A percentile compares a stretch with the other conserved stretches of the same genome.
Conservation (phyloP, 2,888 invertebrate species). For the Alcis repandata region DNA sequence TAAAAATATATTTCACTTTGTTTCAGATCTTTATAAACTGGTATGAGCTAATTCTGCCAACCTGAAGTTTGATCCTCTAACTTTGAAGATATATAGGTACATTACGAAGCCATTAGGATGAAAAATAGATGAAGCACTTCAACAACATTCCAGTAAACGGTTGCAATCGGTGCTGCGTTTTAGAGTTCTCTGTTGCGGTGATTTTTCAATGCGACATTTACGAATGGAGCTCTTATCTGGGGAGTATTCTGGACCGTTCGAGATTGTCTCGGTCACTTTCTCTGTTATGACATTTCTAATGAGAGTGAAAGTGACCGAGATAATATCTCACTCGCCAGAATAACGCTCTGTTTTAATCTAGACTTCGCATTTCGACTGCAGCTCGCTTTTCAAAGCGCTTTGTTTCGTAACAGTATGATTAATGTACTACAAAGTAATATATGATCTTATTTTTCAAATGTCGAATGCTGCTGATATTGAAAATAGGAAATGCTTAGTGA, state of each 20-base stretch:
- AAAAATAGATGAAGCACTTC: neutral
- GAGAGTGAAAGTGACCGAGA: too few species aligned
- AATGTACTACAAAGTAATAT: neutral
- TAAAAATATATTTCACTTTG: too few species aligned
- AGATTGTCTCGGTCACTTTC: too few species aligned
- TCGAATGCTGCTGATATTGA: neutral
- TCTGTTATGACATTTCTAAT: too few species aligned
- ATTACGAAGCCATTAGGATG: neutral
- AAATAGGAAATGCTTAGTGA: neutral
- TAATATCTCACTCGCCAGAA: too few species aligned
- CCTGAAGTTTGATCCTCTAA: too few species aligned
- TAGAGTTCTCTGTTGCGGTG: slow-evolving; percentile 22
- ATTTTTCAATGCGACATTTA: slow-evolving; percentile 34
- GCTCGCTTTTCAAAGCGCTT: slow-evolving; percentile 11
- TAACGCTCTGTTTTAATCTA: slow-evolving; percentile 33
- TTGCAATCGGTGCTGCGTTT: neutral
- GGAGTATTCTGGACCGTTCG: too few species aligned
- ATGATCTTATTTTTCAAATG: neutral
- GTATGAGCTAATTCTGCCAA: too few species aligned
- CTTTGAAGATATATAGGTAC: too few species aligned
- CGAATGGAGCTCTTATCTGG: slow-evolving; percentile 28
- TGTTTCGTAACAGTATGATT: slow-evolving; percentile 5
- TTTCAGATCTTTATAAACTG: too few species aligned
- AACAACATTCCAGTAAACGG: neutral
- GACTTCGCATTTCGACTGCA: slow-evolving; percentile 13